Percentiles rank a stretch among this genome's conserved stretches.
phyloP scores from a whole-genome alignment of 2,888 invertebrate genomes.

The Cantharis nigra region DNA sequence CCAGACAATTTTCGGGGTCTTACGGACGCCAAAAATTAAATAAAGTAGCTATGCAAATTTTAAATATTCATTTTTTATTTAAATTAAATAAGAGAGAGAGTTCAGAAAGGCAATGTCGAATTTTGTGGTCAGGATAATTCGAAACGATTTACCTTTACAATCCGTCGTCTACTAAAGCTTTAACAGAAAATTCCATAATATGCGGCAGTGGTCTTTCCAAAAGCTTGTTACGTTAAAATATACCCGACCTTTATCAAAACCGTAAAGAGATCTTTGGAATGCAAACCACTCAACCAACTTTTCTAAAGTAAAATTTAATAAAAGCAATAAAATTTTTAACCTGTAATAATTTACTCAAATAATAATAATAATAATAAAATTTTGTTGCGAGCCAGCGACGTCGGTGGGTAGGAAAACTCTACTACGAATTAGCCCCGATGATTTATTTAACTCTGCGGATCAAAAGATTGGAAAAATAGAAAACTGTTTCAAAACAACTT shows the following conservation, averaged over 20 bases:
- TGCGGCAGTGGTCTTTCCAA: conserved; percentile 2
- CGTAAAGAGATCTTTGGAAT: conserved; percentile 15
- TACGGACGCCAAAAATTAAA: conserved; percentile 14
- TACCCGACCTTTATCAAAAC: conserved; percentile 11
- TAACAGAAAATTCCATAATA: conserved; percentile 7
- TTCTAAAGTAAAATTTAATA: conserved; percentile 1
- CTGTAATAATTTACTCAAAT: neutral
- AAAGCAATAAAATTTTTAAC: neutral
- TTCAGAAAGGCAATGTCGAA: conserved; percentile 10
- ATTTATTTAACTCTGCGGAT: neutral
- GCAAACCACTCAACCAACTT: conserved; percentile 4
- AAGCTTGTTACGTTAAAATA: conserved; percentile 10
- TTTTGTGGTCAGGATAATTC: conserved; percentile 15
- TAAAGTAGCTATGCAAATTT: conserved; percentile 26
- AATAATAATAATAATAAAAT: neutral
- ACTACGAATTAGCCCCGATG: neutral
- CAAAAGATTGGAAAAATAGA: neutral
- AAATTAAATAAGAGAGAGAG: neutral
- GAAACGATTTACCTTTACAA: conserved; percentile 10
- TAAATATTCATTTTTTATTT: conserved; percentile 10
- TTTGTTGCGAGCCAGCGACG: neutral
- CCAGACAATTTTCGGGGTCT: conserved; percentile 15
- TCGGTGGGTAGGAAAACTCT: neutral
- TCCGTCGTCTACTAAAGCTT: neutral
- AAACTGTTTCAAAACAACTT: neutral